Conservation (phyloP, 35 echinoderm and acorn worm species). For the Acanthaster planci region DNA sequence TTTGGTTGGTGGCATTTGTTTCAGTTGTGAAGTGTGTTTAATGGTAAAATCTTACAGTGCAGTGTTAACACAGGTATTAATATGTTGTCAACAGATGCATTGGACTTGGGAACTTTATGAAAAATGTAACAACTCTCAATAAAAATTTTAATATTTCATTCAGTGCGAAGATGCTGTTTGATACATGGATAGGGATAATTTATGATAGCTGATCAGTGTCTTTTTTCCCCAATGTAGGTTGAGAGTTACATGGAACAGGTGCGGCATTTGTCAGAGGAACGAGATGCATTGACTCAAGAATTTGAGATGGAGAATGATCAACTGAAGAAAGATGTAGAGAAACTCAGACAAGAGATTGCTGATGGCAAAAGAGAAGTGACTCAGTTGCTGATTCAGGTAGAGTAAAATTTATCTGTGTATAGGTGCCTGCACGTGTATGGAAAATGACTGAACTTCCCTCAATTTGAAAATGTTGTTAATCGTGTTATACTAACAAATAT, state of each 20-base stretch:
- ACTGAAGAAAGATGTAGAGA: conserved; percentile 72
- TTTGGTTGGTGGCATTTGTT: background rate
- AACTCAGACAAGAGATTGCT: conserved; percentile 62
- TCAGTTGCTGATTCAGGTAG: conserved; percentile 77
- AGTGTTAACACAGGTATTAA: too few species aligned
- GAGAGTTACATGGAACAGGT: conserved; percentile 91
- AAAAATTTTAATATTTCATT: background rate
- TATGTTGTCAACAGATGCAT: too few species aligned
- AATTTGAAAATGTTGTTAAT: too few species aligned
- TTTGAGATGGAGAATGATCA: conserved; percentile 96
- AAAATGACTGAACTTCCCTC: too few species aligned
- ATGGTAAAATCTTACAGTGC: too few species aligned
- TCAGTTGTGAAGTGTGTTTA: background rate
- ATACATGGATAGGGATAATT: background rate
- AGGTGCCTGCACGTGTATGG: too few species aligned
- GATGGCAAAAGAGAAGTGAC: conserved; percentile 78
- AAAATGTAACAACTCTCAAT: too few species aligned
- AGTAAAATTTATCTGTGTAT: too few species aligned
- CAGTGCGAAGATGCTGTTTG: background rate
- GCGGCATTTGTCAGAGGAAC: conserved; percentile 71
- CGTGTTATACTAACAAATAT: too few species aligned
- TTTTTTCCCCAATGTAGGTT: conserved; percentile 55
- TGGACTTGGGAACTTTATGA: too few species aligned
- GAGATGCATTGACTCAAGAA: conserved; percentile 86
- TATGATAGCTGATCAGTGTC: background rate